Evolutionary conservation across 2,888 invertebrate genomes (phyloP).

Genomic region (Cephus spinipes): DNA sequence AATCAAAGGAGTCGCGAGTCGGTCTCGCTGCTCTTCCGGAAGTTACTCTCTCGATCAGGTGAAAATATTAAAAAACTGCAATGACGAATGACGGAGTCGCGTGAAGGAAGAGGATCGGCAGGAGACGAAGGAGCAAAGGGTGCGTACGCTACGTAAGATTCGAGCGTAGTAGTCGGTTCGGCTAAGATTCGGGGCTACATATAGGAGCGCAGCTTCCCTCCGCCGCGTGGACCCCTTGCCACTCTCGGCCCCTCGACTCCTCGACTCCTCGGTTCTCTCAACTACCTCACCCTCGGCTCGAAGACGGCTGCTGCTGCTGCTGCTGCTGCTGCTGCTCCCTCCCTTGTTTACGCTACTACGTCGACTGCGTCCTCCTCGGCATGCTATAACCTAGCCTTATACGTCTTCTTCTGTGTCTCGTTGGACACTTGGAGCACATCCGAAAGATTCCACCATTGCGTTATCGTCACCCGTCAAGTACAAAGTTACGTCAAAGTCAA

Average conservation of each 20-base stretch:
- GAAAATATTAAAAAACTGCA: not conserved
- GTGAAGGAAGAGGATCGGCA: conserved; percentile 11
- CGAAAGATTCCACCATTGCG: too few species aligned
- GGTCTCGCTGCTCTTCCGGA: too few species aligned
- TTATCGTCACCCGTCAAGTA: too few species aligned
- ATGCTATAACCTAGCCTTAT: too few species aligned
- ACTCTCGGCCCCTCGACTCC: conserved; percentile 14
- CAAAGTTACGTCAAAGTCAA: too few species aligned
- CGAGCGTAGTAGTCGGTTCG: conserved; percentile 63
- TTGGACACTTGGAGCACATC: too few species aligned
- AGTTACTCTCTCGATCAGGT: too few species aligned
- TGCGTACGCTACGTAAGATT: conserved; percentile 57
- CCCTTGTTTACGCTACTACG: too few species aligned
- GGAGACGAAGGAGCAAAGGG: conserved; percentile 25
- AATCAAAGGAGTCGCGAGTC: too few species aligned
- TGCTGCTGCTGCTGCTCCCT: not conserved
- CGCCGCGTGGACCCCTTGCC: conserved; percentile 38
- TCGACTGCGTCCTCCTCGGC: too few species aligned
- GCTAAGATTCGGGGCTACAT: conserved; percentile 64
- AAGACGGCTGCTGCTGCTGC: not conserved
- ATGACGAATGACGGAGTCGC: not conserved
- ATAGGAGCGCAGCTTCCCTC: conserved; percentile 62
- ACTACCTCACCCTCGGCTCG: not conserved
- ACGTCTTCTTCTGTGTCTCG: too few species aligned
- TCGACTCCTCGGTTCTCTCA: not conserved